These are phyloP conservation scores for Cyanoderma ruficeps DNA, from an alignment of 2,113 vertebrate species.

Conservation along the genomic window DNA sequence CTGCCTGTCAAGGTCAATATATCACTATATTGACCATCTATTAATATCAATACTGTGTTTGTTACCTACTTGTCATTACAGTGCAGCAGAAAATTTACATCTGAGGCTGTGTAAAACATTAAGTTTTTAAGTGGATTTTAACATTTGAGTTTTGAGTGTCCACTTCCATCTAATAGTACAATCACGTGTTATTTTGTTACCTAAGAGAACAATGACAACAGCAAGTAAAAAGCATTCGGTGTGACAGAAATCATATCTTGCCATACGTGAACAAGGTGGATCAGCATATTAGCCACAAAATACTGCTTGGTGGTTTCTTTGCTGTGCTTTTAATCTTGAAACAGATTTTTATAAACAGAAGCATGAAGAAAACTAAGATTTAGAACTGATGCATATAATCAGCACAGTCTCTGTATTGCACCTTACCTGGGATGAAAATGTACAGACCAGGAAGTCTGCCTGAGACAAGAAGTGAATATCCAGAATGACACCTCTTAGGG, in stretches of 20 bases:
- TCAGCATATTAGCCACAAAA: neutral
- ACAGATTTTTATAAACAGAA: neutral
- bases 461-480: slow-evolving; percentile 98
- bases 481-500: slow-evolving; percentile 93
- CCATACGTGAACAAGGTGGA: neutral
- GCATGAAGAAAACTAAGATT: neutral
- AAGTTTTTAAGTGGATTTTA: neutral
- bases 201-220: neutral
- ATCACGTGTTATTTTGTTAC: neutral
- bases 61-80: neutral
- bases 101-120: neutral
- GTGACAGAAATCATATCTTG: neutral
- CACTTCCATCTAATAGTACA: neutral
- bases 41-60: neutral
- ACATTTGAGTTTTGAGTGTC: neutral
- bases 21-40: neutral
- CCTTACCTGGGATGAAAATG: slow-evolving; percentile 95
- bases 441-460: slow-evolving; percentile 97
- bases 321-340: neutral
- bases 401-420: neutral
- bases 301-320: neutral
- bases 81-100: neutral
- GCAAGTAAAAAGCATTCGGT: neutral
- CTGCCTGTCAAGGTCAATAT: neutral
- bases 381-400: neutral